Evolutionary conservation across 2,888 invertebrate species (phyloP).

Genomic region (Cacoxenus indagator): DNA sequence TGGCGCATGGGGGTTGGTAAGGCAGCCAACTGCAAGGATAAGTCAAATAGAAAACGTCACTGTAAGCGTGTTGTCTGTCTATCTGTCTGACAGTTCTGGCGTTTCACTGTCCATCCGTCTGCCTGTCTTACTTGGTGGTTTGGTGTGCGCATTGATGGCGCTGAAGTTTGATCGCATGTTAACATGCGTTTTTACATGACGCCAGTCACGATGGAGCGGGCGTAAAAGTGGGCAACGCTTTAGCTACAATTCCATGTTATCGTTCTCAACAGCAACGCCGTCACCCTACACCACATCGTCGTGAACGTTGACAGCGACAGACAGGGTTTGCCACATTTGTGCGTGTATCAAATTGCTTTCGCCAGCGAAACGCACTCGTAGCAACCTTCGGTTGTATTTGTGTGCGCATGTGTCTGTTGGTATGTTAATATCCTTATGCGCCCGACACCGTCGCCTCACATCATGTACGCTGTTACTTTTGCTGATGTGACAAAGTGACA

Average conservation of each 20-base stretch:
- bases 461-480: neutral
- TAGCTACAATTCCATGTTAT: neutral
- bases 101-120: neutral
- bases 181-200: conserved; percentile 26
- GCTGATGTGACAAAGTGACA: conserved; percentile 43
- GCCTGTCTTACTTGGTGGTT: neutral
- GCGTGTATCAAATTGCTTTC: conserved; percentile 15
- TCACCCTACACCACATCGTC: neutral
- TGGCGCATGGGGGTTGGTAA: neutral
- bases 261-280: neutral
- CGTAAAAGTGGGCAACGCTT: neutral
- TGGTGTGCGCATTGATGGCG: neutral
- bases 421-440: neutral
- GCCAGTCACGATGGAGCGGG: conserved; percentile 4
- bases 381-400: neutral
- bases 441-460: neutral
- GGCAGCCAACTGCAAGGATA: conserved; percentile 4
- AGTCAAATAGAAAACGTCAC: conserved; percentile 4
- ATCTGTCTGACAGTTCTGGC: neutral
- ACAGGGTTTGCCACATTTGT: conserved; percentile 10
- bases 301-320: neutral
- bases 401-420: neutral
- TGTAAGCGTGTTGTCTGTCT: neutral
- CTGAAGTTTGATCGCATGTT: conserved; percentile 18
- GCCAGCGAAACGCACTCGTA: neutral